phyloP scores from a whole-genome alignment of 2,113 vertebrate species.

The Limnothrissa miodon region DNA sequence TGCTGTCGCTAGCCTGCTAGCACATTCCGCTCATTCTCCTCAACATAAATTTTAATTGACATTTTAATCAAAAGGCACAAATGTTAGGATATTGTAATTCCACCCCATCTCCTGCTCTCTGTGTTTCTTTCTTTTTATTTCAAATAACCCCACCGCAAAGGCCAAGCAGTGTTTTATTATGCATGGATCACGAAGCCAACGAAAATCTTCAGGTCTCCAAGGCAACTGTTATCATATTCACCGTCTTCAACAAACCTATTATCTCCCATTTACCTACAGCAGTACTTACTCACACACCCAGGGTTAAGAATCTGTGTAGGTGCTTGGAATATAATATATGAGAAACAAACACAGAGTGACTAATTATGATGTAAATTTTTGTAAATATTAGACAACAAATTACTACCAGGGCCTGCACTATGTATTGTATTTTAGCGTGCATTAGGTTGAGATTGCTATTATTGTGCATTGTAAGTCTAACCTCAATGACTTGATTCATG shows the following conservation, averaged over 20 bases:
- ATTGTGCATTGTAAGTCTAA: too few species aligned
- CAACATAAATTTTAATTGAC: conserved; percentile 45
- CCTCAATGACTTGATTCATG: too few species aligned
- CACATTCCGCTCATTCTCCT: not conserved
- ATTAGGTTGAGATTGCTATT: too few species aligned
- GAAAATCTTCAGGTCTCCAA: conserved; percentile 43
- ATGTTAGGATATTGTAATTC: conserved; percentile 46
- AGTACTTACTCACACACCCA: not conserved
- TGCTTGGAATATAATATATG: not conserved
- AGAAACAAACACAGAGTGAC: not conserved
- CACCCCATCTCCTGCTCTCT: not conserved
- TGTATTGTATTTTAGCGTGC: too few species aligned
- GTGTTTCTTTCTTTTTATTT: not conserved
- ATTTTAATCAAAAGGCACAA: conserved; percentile 46
- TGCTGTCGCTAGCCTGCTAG: not conserved
- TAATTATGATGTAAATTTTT: not conserved
- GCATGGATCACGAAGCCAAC: conserved; percentile 43
- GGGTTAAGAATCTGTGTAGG: conserved; percentile 11
- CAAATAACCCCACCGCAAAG: not conserved
- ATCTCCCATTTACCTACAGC: too few species aligned
- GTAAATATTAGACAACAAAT: not conserved
- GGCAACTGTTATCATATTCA: conserved; percentile 39
- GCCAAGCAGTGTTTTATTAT: conserved; percentile 47
- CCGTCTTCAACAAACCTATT: conserved; percentile 24
- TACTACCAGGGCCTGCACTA: not conserved